These are phyloP conservation scores for Melieria crassipennis DNA, from an alignment of 2,888 invertebrate species.

Conservation along the genomic window DNA sequence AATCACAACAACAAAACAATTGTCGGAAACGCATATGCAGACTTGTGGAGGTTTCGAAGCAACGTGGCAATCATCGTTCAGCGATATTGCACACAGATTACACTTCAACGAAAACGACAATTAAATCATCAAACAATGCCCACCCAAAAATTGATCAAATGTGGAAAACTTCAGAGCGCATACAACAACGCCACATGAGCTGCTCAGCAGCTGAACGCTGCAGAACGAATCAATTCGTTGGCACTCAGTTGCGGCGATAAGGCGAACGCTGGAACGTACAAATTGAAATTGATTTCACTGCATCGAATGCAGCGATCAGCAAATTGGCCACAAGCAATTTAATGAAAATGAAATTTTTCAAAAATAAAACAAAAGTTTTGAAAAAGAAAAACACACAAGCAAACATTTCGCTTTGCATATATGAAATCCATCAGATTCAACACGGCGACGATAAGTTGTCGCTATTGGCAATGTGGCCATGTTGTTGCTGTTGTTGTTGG, in stretches of 20 bases:
- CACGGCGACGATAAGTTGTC: too few relatives aligned
- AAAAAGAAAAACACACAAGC: too few relatives aligned
- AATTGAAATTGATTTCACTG: background rate
- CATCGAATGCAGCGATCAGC: background rate
- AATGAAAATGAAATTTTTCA: constrained; percentile 5
- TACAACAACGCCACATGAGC: background rate
- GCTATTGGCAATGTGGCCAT: too few relatives aligned
- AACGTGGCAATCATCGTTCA: too few relatives aligned
- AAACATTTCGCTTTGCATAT: too few relatives aligned
- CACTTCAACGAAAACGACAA: background rate
- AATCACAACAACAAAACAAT: too few relatives aligned
- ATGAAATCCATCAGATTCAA: too few relatives aligned
- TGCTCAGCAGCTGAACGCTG: background rate
- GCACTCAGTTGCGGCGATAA: background rate
- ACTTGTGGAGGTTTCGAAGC: too few relatives aligned
- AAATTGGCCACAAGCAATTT: constrained; percentile 14
- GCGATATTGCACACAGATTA: too few relatives aligned
- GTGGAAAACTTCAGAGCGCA: background rate
- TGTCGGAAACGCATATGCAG: too few relatives aligned
- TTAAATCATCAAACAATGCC: constrained; percentile 18
- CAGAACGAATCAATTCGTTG: constrained; percentile 6
- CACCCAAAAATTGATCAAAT: background rate
- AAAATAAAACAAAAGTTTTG: background rate
- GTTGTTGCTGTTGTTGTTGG: too few relatives aligned
- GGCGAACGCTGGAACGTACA: background rate